These are phyloP conservation scores for Cossypha polioptera DNA, from an alignment of 2,797 vertebrate genomes.

Conservation along the genomic window DNA sequence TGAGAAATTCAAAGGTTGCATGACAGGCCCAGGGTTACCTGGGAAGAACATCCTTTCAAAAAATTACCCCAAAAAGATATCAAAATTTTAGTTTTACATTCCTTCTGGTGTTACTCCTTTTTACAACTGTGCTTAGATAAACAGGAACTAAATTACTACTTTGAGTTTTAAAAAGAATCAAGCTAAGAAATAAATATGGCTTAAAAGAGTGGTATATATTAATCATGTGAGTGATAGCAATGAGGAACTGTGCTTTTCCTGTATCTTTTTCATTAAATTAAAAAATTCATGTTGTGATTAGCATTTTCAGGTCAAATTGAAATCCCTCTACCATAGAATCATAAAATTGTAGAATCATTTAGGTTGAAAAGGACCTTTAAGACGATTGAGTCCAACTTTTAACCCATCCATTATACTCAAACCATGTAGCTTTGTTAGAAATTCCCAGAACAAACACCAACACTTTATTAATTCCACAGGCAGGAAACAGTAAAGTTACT, in stretches of 20 bases:
- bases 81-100: neutral
- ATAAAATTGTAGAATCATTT: neutral
- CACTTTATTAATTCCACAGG: constrained; percentile 49
- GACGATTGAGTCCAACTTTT: neutral
- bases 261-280: constrained; percentile 7
- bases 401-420: neutral
- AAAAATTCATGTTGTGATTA: neutral
- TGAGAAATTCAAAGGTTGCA: neutral
- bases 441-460: constrained; percentile 12
- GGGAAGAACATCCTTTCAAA: neutral
- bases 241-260: neutral
- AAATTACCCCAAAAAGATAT: neutral
- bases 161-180: neutral
- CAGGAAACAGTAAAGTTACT: constrained; percentile 45
- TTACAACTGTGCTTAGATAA: constrained; percentile 7
- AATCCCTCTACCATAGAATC: neutral
- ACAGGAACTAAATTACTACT: neutral
- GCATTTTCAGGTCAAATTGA: neutral
- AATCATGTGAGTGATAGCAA: neutral
- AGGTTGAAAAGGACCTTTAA: neutral
- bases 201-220: neutral
- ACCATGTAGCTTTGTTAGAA: neutral
- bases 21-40: neutral
- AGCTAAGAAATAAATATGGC: neutral
- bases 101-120: neutral